phyloP scores from a whole-genome alignment of 2,797 vertebrate species.

The Cephalopachus bancanus region DNA sequence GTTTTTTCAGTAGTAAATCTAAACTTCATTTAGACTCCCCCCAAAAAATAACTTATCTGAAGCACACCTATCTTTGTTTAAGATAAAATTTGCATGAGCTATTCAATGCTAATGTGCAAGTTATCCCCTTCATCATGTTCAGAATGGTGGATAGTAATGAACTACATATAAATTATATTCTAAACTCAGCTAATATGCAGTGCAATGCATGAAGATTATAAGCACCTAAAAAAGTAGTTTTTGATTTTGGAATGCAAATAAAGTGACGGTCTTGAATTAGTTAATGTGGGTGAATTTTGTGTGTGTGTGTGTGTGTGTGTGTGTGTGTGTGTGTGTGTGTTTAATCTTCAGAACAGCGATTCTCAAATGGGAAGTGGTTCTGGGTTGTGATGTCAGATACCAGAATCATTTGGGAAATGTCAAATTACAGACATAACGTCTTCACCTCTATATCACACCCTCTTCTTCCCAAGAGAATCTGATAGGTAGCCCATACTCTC shows the following conservation, averaged over 20 bases:
- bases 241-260: constrained; percentile 39
- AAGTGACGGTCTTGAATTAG: neutral
- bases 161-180: constrained; percentile 10
- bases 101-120: neutral
- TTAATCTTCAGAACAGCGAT: constrained; percentile 21
- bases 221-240: neutral
- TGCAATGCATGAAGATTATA: neutral
- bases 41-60: constrained; percentile 36
- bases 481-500: neutral
- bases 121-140: neutral
- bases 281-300: neutral
- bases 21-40: constrained; percentile 54
- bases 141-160: neutral
- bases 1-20: neutral
- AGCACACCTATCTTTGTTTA: constrained; percentile 28
- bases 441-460: neutral
- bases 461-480: neutral
- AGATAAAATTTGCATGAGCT: neutral
- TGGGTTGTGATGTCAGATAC: neutral
- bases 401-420: neutral
- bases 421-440: neutral
- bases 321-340: neutral
- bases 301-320: neutral
- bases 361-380: neutral
- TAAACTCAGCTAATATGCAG: constrained; percentile 29